Evolutionary conservation across 2,888 invertebrate species (phyloP), one percentile per base, ranked within the genome.

Genomic region (Drosophila buzzatii): DNA sequence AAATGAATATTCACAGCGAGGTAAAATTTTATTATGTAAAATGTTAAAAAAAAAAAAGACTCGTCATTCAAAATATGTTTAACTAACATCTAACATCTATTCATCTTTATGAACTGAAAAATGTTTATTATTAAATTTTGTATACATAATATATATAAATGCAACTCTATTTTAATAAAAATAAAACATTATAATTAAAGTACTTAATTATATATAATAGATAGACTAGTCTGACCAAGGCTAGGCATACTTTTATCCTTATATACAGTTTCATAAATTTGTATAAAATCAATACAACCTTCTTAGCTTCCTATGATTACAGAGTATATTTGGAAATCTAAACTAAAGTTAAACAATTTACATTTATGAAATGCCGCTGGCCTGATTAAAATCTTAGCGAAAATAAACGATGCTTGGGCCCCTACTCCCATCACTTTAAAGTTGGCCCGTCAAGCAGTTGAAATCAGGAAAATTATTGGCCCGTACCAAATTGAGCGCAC

Each of bases 391-490:
- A 42, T 45, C 27, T 37, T 31, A 42, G n/a, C n/a, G 27, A 23
- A 47, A n/a, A 45, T n/a, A 27, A 66, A 37, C 27, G 39, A 10
- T 20, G 33, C 23, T 39, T 35, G 53, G 35, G 39, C 33, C 16
- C 1, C 18, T 10, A n/a, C 16, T 12, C 14, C 35, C 14, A 41
- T 51, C 39, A 76, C 61, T 71, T 76, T 81, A 76, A 72, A 67
- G 70, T 60, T 31, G 45, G 27, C 45, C 47, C 55, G 59, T 45
- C 63, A 68, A 66, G 73, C 56, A 39, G 56, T 42, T 68, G 20
- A 73, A 69, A 76, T 65, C 64, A 63, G 70, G 49, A 68, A 81
- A 80, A 76, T 76, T 10, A 76, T 73, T 67, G 44, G 57, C 52
- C 62, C 74, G 45, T 31, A 72, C 75, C 65, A 69, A 83, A 81